Base-by-base conservation (phyloP, 2,797 vertebrate species). In the Acropternis orthonyx region DNA sequence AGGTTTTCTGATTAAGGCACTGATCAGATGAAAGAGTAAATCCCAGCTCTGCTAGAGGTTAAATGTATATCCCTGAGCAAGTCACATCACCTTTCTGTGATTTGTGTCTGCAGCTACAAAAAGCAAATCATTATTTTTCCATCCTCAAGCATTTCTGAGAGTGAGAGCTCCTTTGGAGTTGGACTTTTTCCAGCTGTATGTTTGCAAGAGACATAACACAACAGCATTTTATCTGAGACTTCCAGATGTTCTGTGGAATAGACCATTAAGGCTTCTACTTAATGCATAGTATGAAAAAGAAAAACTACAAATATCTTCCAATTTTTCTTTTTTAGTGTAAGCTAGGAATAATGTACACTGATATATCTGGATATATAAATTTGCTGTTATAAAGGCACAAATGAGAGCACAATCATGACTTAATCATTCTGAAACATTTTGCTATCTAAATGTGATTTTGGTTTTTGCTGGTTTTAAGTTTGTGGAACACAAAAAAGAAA, bases 31-130 rank as follows among this genome's bases (percentile, higher is more conserved):
- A 84, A 92, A 89, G 69, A 0, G 0, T 80, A 94, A 94, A 91
- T 87, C 68, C 66, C 51, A 94, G 26, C 67, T 58, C 43, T 92
- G 73, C 32, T 71, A 87, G 77, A 81, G 74, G 91, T 83, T 77
- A n/a, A 61, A 8, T 96, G 69, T 88, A 44, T 69, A 59, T 82
- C 56, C 65, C 85, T 93, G 83, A 71, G 62, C 85, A 88, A 93
- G 54, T 93, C 76, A 76, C 59, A 79, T 94, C 94, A 96, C 58
- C 54, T 84, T 82, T 88, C 84, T 74, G 75, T 93, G 79, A 80
- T 69, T 90, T 22, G 12, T 78, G 90, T 95, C 78, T 85, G 67
- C 46, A 78, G 37, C 75, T 86, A 62, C 76, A 54, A 80, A 94
- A 82, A 76, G 4, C 1, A 34, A 79, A 80, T 93, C 65, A 87